Evolutionary conservation across 1,140 invertebrate species (phyloP), one percentile per base, ranked within the genome.

Genomic region (Zaprionus nigranus): DNA sequence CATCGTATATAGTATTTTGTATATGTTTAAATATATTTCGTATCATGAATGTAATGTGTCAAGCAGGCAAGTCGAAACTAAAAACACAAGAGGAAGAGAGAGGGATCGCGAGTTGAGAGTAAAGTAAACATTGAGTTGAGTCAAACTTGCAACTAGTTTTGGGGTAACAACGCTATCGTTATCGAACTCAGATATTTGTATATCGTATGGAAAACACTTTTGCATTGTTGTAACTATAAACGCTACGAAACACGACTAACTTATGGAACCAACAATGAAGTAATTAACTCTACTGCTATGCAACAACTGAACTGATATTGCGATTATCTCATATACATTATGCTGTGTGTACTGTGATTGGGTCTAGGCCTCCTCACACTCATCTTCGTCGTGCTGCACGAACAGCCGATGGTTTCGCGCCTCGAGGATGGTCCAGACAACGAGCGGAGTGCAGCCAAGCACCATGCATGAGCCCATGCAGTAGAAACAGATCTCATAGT

Each of bases 381-480:
- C 80, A 34, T 72, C 83, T 36, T 84, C 87, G 62, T 87, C 76
- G 17, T 74, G 72, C 62, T 78, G 78, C 9, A 91, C 81, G 30
- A 90, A 92, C 34, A 87, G 26, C 9, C 84, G 81, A 72, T 91
- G 82, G 58, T 92, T 83, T 1, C 88, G 78, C 11, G 85, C 82
- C 69, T 92, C 91, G 6, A 92, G 64, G 2, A 92, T 73, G 58
- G 70, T 78, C 87, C 90, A 92, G 5, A 92, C 90, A 5, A 96
- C 91, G 20, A 96, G 86, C 3, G 95, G 95, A 38, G 96, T 91
- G 63, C 95, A 95, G 56, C 95, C 95, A 46, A 96, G 90, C 1
- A 96, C 94, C 96, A 96, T 96, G 79, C 95, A 96, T 5, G 95
- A 95, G 12, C 96, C 96, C 96, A 96, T 96, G 72, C 95, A 96